Evolutionary conservation across 2,113 vertebrate genomes (phyloP).

Genomic region (Mola mola): DNA sequence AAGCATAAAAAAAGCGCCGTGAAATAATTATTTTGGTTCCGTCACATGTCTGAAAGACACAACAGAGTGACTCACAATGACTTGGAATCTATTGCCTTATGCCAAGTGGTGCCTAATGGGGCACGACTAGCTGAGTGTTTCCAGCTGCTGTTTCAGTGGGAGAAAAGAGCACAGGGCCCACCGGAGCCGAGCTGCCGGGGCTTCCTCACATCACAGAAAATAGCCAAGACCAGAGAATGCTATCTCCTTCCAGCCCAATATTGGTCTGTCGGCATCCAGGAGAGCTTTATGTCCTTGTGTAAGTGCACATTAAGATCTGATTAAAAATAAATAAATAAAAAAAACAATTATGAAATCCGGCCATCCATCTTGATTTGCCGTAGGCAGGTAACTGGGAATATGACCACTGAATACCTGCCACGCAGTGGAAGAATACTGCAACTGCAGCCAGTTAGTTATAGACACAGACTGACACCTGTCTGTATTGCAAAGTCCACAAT

Average conservation of each 20-base stretch:
- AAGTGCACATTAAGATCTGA: slow-evolving; percentile 73
- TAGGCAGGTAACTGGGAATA: slow-evolving; percentile 40
- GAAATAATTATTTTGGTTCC: slow-evolving; percentile 29
- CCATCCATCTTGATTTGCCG: slow-evolving; percentile 74
- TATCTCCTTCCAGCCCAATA: slow-evolving; percentile 57
- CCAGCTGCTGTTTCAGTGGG: slow-evolving; percentile 54
- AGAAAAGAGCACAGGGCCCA: slow-evolving; percentile 40
- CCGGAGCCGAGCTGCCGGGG: slow-evolving; percentile 51
- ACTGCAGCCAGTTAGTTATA: slow-evolving; percentile 40
- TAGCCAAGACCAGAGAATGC: slow-evolving; percentile 39
- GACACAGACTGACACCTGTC: too few species aligned
- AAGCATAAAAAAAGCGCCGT: slow-evolving; percentile 7
- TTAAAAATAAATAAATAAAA: slow-evolving; percentile 37
- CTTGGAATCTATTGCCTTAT: slow-evolving; percentile 36
- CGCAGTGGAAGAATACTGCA: slow-evolving; percentile 74
- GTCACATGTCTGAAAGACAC: slow-evolving; percentile 31
- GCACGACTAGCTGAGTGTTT: slow-evolving; percentile 41
- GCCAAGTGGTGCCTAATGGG: slow-evolving; percentile 47
- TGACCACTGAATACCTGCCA: slow-evolving; percentile 68
- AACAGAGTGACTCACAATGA: slow-evolving; percentile 41
- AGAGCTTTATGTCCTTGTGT: slow-evolving; percentile 66
- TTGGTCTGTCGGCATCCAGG: slow-evolving; percentile 47
- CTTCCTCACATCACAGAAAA: slow-evolving; percentile 65
- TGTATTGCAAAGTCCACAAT: too few species aligned
- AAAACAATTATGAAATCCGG: slow-evolving; percentile 51